phyloP scores from a whole-genome alignment of 2,888 invertebrate species.

The Bellardia bayeri region DNA sequence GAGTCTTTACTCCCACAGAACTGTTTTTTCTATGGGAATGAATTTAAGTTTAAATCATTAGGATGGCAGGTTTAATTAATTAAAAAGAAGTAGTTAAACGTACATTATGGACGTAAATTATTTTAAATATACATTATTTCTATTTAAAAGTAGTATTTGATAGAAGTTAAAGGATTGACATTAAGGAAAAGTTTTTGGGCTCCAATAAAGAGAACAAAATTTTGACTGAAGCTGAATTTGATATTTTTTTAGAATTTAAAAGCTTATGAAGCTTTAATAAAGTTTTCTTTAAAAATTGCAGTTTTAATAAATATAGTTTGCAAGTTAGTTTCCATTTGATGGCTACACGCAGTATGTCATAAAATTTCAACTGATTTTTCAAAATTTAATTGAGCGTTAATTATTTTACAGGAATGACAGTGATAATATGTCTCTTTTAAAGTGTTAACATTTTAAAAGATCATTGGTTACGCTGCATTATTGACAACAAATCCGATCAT shows the following conservation, averaged over 20 bases:
- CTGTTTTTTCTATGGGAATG: background rate
- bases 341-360: background rate
- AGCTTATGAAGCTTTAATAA: no score
- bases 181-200: no score
- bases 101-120: no score
- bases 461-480: conserved; percentile 63
- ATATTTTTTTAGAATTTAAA: no score
- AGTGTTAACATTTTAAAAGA: conserved; percentile 37
- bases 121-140: no score
- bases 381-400: conserved; percentile 52
- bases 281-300: no score
- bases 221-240: no score
- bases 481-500: conserved; percentile 60
- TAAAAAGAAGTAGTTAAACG: background rate
- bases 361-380: background rate
- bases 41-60: conserved; percentile 2
- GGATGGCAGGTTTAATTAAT: background rate
- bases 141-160: background rate
- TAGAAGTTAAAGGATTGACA: no score
- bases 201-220: no score
- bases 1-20: conserved; percentile 12
- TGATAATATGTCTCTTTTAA: background rate
- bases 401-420: conserved; percentile 14
- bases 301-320: no score
- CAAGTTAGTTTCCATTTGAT: no score